A percentile compares a stretch with the other conserved stretches of the same genome.
Conservation (phyloP, 2,888 invertebrate species). For the Watsonalla cultraria region DNA sequence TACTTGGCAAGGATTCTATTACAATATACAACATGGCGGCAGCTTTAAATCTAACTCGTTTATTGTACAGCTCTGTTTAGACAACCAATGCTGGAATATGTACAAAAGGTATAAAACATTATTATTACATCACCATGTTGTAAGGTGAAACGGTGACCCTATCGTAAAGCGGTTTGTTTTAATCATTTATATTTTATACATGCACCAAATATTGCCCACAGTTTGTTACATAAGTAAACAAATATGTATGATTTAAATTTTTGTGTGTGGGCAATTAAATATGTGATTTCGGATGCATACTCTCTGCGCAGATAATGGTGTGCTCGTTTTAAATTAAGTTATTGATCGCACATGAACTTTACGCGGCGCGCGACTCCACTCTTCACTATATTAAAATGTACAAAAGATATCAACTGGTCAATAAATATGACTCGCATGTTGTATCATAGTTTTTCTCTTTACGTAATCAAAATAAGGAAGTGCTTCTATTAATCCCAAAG, state of each 20-base stretch:
- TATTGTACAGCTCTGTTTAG: no score
- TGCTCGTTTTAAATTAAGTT: no score
- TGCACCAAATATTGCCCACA: not conserved
- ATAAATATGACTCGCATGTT: conserved; percentile 3
- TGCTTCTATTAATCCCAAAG: conserved; percentile 44
- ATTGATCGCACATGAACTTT: no score
- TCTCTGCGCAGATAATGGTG: not conserved
- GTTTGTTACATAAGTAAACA: not conserved
- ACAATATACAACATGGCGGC: not conserved
- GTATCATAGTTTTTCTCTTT: not conserved
- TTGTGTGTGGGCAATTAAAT: no score
- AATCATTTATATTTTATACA: no score
- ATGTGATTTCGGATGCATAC: not conserved
- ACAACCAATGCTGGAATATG: no score
- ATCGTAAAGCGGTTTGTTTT: no score
- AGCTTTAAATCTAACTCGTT: not conserved
- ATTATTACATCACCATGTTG: no score
- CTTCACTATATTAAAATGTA: not conserved
- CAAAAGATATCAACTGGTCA: conserved; percentile 5
- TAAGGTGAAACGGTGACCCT: no score
- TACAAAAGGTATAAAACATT: no score
- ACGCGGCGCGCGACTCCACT: not conserved
- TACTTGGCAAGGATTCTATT: no score
- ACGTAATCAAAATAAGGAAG: conserved; percentile 1
- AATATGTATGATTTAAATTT: not conserved